Evolutionary conservation across 2,888 invertebrate species (phyloP), one percentile per base, ranked within the genome.

Genomic region (Oscheius sp.): DNA sequence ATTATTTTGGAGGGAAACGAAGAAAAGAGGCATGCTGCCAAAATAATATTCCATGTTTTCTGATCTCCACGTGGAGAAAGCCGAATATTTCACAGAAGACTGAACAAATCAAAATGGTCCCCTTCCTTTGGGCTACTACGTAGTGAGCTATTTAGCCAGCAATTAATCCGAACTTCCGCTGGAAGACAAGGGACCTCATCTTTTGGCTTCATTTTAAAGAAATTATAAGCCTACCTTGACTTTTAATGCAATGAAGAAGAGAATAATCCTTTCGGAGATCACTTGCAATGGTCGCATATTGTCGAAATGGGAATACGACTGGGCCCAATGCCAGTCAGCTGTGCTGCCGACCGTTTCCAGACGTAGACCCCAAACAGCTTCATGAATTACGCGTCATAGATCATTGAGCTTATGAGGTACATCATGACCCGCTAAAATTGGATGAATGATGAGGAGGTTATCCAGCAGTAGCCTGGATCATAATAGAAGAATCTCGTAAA

Each of bases 271-370:
- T 29, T 66, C 66, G 21, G 49, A 66, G 35, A 43, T 29, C n/a
- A 27, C 29, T 61, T 58, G 58, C 16, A 58, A 12, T 6, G 58
- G 13, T n/a, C 29, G 12, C 27, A 27, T 27, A 29, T 27, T n/a
- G 58, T 35, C 12, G 29, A 58, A 29, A n/a, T 58, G 29, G 43
- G 35, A n/a, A 13, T 61, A 6, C 13, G n/a, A 6, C 45, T 21
- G 21, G 18, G 9, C 61, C 35, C 35, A 35, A 9, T 61, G 41
- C 45, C 66, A 49, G 27, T 66, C 66, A 66, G 66, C 66, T 66
- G 66, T 52, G 66, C 66, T 29, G 18, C 35, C 52, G 66, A 66
- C 66, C 66, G 66, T 66, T 66, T 49, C 66, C 52, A 21, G 23
- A 35, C 35, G 23, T 18, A 6, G 21, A 21, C 5, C 35, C 35